phyloP scores from a whole-genome alignment of 2,113 vertebrate genomes.

The Oryzias javanicus region DNA sequence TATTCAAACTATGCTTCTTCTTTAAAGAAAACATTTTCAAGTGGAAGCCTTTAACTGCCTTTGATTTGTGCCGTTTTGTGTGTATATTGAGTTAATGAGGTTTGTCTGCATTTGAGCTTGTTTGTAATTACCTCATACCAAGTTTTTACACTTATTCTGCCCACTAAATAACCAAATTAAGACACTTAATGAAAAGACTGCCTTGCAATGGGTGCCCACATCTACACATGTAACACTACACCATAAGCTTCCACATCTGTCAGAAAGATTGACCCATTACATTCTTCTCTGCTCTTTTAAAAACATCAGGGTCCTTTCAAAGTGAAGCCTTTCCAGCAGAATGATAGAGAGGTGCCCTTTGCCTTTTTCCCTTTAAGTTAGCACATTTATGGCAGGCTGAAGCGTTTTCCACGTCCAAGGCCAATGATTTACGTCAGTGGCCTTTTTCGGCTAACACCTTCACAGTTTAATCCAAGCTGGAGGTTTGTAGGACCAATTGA shows the following conservation, averaged over 20 bases:
- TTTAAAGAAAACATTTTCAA: background rate
- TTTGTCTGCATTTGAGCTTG: slow-evolving; percentile 1
- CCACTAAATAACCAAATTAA: slow-evolving; percentile 14
- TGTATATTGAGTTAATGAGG: slow-evolving; percentile 14
- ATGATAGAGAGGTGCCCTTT: slow-evolving; percentile 16
- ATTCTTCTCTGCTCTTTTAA: slow-evolving; percentile 12
- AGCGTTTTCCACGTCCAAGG: slow-evolving; percentile 25
- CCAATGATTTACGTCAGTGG: slow-evolving; percentile 35
- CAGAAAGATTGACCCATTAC: slow-evolving; percentile 24
- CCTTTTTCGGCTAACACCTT: slow-evolving; percentile 15
- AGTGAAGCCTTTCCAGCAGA: slow-evolving; percentile 10
- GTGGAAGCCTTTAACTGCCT: no score
- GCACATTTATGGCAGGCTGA: slow-evolving; percentile 26
- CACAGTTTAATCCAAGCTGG: slow-evolving; percentile 22
- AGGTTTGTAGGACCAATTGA: slow-evolving; percentile 26
- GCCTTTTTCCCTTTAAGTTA: slow-evolving; percentile 15
- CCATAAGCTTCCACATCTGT: slow-evolving; percentile 30
- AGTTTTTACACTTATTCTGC: slow-evolving; percentile 19
- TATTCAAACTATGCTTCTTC: background rate
- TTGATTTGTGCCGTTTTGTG: slow-evolving; percentile 2
- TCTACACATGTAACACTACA: slow-evolving; percentile 24
- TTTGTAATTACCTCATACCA: slow-evolving; percentile 19
- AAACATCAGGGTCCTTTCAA: slow-evolving; percentile 22
- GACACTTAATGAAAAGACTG: slow-evolving; percentile 19
- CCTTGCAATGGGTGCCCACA: slow-evolving; percentile 15